Conservation (phyloP, 2,888 invertebrate genomes). For the Belgica antarctica region DNA sequence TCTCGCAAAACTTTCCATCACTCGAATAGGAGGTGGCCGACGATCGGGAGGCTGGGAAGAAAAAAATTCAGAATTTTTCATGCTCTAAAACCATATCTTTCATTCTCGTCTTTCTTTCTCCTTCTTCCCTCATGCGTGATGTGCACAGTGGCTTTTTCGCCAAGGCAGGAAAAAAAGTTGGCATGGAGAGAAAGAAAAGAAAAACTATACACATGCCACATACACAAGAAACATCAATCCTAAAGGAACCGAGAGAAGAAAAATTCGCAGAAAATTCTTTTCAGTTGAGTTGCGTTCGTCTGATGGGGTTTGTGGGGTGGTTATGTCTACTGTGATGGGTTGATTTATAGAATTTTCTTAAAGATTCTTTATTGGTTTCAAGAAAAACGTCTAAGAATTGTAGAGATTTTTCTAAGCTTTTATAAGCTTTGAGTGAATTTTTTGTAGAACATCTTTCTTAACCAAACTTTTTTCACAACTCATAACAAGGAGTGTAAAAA, state of each 20-base stretch:
- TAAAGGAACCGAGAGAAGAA: constrained; percentile 7
- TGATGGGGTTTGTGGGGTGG: too few species aligned
- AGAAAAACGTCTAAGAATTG: too few species aligned
- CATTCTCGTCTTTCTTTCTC: background rate
- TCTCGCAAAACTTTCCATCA: constrained; percentile 19
- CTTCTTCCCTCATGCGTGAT: constrained; percentile 25
- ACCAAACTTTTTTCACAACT: background rate
- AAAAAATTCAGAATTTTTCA: constrained; percentile 34
- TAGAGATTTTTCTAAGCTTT: too few species aligned
- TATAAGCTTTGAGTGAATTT: background rate
- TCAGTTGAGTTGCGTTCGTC: constrained; percentile 12
- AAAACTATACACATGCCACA: constrained; percentile 26
- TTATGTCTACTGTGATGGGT: too few species aligned
- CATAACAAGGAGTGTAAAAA: too few species aligned
- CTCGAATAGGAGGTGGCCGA: background rate
- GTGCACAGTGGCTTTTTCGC: constrained; percentile 21
- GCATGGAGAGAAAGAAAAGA: constrained; percentile 6
- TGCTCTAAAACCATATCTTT: constrained; percentile 26
- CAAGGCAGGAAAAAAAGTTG: constrained; percentile 8
- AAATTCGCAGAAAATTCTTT: background rate
- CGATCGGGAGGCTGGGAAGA: background rate
- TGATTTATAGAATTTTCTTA: too few species aligned
- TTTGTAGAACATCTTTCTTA: background rate
- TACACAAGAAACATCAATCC: constrained; percentile 26
- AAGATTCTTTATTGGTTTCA: too few species aligned